Conservation (phyloP, 2,113 vertebrate species). For the Orthonyx spaldingii region DNA sequence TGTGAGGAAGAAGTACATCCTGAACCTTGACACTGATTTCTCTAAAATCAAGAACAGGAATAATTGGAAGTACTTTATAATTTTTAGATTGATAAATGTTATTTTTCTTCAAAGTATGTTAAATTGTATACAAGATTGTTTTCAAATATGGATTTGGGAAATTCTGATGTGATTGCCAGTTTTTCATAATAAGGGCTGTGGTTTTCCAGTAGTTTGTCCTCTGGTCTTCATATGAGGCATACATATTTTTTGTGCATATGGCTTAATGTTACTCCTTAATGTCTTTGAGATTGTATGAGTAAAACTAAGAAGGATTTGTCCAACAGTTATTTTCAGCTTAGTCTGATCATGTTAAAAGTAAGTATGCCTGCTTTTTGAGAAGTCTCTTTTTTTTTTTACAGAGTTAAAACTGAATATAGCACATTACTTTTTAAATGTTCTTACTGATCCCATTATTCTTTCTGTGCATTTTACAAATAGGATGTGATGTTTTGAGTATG, state of each 20-base stretch:
- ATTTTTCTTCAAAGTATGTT: not conserved
- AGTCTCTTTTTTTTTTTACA: not conserved
- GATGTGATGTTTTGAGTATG: constrained; percentile 71
- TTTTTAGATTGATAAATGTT: not conserved
- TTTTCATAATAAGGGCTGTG: not conserved
- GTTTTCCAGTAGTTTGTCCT: not conserved
- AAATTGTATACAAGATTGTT: not conserved
- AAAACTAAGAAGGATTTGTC: not conserved
- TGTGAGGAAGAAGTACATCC: not conserved
- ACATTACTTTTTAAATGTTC: constrained; percentile 46
- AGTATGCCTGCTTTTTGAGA: not conserved
- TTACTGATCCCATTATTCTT: constrained; percentile 49
- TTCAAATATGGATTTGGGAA: not conserved
- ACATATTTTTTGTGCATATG: not conserved
- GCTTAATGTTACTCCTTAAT: not conserved
- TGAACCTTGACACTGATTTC: not conserved
- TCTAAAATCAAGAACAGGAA: not conserved
- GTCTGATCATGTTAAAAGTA: not conserved
- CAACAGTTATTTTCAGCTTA: not conserved
- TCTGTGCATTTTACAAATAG: constrained; percentile 62
- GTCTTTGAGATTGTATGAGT: not conserved
- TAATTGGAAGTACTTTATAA: not conserved
- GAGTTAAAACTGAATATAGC: constrained; percentile 10
- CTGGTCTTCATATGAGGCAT: not conserved
- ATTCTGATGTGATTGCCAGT: not conserved